These are phyloP conservation scores for Gavialis gangeticus DNA, from an alignment of 2,113 vertebrate genomes.

Conservation along the genomic window DNA sequence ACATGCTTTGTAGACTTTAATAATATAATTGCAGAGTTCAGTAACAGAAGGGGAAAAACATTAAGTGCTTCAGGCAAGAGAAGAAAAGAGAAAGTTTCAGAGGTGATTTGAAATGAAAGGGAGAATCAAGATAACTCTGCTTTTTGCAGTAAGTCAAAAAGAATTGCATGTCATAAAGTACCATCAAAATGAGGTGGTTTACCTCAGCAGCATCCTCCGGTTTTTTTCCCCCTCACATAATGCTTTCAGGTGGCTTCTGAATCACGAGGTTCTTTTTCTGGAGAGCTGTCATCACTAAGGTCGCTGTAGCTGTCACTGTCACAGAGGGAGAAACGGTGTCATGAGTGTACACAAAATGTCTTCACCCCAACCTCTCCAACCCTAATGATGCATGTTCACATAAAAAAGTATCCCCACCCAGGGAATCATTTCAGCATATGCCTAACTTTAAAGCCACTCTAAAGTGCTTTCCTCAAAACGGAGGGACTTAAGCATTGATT, in stretches of 20 bases:
- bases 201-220: constrained; percentile 57
- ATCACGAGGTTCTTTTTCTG: constrained; percentile 71
- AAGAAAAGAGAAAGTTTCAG: constrained; percentile 25
- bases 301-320: constrained; percentile 80
- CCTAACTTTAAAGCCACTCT: neutral
- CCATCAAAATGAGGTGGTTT: constrained; percentile 25
- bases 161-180: constrained; percentile 7
- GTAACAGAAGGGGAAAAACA: neutral
- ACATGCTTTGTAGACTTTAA: constrained; percentile 2
- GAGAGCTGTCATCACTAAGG: constrained; percentile 76
- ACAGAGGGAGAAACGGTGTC: constrained; percentile 53
- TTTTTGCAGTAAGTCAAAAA: neutral
- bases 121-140: constrained; percentile 7
- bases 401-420: constrained; percentile 54
- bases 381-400: neutral
- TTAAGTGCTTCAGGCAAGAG: constrained; percentile 12
- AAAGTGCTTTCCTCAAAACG: neutral
- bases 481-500: neutral
- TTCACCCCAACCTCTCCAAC: constrained; percentile 1
- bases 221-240: neutral
- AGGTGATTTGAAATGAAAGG: neutral
- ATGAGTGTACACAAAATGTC: neutral
- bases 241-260: constrained; percentile 68
- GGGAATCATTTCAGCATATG: neutral
- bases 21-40: neutral